Conservation (phyloP, 2,113 vertebrate species). For the Halcyon senegalensis region DNA sequence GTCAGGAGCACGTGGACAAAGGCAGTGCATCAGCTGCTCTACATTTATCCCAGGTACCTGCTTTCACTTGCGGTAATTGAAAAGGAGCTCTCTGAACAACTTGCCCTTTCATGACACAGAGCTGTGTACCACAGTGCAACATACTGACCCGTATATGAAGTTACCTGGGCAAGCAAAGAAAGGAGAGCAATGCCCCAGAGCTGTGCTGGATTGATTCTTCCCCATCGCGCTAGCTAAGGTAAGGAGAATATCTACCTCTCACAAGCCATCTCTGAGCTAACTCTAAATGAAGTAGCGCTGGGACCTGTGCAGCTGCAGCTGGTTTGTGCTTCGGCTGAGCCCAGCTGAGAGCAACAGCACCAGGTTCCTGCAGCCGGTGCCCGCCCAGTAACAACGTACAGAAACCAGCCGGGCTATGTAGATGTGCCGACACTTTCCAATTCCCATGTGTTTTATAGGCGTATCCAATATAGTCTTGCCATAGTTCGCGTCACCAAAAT, state of each 20-base stretch:
- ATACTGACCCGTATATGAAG: rapidly evolving
- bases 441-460: background rate
- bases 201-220: background rate
- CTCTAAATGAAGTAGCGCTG: background rate
- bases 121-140: background rate
- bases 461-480: background rate
- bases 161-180: background rate
- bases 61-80: rapidly evolving
- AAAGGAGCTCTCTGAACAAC: background rate
- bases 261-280: background rate
- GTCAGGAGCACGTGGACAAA: background rate
- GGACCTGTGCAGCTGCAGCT: background rate
- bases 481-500: background rate
- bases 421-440: background rate
- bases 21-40: background rate
- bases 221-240: rapidly evolving
- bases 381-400: background rate
- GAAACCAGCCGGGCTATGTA: background rate
- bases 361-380: background rate
- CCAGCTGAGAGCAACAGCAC: background rate
- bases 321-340: background rate
- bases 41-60: background rate
- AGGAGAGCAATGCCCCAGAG: background rate
- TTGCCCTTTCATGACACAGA: background rate
- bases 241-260: background rate